Evolutionary conservation across 2,797 vertebrate genomes (phyloP), one percentile per base, ranked within the genome.

Genomic region (Microctenopoma steveboyesi): DNA sequence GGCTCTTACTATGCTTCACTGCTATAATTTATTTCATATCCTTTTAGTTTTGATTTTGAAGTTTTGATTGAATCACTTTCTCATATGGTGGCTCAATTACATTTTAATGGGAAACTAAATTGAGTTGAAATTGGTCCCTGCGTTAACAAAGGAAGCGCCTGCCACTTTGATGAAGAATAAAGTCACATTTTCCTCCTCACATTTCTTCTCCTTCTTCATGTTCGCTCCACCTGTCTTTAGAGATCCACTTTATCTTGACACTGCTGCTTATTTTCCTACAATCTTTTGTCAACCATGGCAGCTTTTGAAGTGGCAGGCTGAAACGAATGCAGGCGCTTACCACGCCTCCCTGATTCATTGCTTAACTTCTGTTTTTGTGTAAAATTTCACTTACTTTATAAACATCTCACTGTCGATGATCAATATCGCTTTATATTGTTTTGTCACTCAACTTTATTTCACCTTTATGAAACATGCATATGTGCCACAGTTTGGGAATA

Each of bases 81-180:
- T 84, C 87, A 74, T 87, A 81, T 64, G 54, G 46, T 66, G 53
- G 43, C 10, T 54, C 79, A 85, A 91, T 92, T 88, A 86, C 58
- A 71, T 71, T 89, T 91, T 89, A 90, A 89, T 89, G 83, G 75
- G 68, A 82, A 84, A 78, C 69, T 73, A 90, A 90, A 92, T 76
- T 70, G 83, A 88, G 82, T 77, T 65, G 78, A 90, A 88, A 88
- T 86, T 84, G 74, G 89, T 74, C 63, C 63, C 53, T 15, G 33
- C 47, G 50, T 81, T 76, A 55, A 81, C 76, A 67, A 49, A 39
- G 3, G 12, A 71, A 42, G 15, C 14, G 48, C 35, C 75, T 83
- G 71, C 59, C 66, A 64, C 62, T 78, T 72, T 84, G 75, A 89
- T 75, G 69, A 83, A 61, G 62, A 64, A 58, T 74, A 78, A 88